These are phyloP conservation scores for Microcebus lehilahytsara DNA, from an alignment of 2,113 vertebrate genomes.

Conservation along the genomic window DNA sequence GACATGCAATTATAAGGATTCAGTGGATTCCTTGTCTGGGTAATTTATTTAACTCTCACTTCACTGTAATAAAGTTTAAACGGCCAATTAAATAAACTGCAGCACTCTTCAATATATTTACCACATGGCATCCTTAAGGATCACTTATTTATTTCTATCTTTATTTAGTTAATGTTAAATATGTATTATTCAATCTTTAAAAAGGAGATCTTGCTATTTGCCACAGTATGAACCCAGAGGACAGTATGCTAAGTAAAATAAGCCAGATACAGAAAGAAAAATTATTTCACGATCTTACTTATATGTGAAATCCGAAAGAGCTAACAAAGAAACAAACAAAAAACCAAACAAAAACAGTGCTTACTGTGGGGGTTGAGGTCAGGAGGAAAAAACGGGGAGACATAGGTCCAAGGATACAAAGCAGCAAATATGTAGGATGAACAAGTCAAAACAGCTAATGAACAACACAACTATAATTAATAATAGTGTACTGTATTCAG, in stretches of 20 bases:
- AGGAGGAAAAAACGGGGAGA: background rate
- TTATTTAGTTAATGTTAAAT: background rate
- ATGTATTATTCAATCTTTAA: background rate
- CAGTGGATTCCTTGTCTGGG: background rate
- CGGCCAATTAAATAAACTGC: background rate
- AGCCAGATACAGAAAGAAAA: background rate
- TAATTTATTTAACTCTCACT: conserved; percentile 18
- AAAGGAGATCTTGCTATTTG: background rate
- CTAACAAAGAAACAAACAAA: background rate
- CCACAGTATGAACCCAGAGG: background rate
- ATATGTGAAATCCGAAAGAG: background rate
- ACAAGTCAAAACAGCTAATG: background rate
- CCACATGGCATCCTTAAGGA: background rate
- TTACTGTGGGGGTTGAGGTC: background rate
- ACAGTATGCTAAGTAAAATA: background rate
- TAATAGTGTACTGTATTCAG: background rate
- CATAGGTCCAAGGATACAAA: background rate
- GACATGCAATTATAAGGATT: background rate
- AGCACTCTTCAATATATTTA: background rate
- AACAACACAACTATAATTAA: background rate
- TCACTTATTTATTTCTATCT: background rate
- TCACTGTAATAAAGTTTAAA: background rate
- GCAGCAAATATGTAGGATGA: background rate
- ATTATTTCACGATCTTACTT: background rate
- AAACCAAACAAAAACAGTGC: background rate